Evolutionary conservation across 2,888 invertebrate species (phyloP).

Genomic region (Drosophila yooni): DNA sequence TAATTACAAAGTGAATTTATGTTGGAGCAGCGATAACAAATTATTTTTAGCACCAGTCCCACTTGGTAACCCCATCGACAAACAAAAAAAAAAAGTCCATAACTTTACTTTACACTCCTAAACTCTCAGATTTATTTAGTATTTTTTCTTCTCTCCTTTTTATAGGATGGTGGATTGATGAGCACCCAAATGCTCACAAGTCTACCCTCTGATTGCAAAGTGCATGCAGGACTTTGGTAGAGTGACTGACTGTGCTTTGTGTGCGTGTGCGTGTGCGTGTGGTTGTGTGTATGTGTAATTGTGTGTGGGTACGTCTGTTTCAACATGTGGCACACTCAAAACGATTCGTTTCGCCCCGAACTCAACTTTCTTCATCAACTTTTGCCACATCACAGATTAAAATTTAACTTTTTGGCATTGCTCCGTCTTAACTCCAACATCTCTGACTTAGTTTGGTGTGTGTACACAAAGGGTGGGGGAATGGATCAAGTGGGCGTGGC

Average conservation of each 20-base stretch:
- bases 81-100: conserved; percentile 20
- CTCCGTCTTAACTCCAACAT: conserved; percentile 46
- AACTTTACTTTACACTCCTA: conserved; percentile 34
- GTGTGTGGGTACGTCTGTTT: conserved; percentile 46
- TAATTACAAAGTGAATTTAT: conserved; percentile 83
- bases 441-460: conserved; percentile 26
- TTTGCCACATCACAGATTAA: conserved; percentile 79
- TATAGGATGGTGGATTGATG: not conserved
- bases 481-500: conserved; percentile 43
- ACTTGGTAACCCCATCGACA: conserved; percentile 6
- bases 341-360: conserved; percentile 36
- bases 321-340: conserved; percentile 63
- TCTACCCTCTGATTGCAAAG: conserved; percentile 4
- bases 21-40: conserved; percentile 81
- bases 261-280: conserved; percentile 35
- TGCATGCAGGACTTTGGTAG: conserved; percentile 1
- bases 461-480: conserved; percentile 6
- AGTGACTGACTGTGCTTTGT: conserved; percentile 17
- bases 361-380: conserved; percentile 77
- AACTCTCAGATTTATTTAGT: conserved; percentile 72
- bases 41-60: conserved; percentile 69
- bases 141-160: conserved; percentile 15
- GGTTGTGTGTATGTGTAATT: conserved; percentile 9
- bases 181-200: conserved; percentile 21
- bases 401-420: conserved; percentile 78